phyloP scores from a whole-genome alignment of 2,888 invertebrate genomes.

The Yponomeuta sedellus region DNA sequence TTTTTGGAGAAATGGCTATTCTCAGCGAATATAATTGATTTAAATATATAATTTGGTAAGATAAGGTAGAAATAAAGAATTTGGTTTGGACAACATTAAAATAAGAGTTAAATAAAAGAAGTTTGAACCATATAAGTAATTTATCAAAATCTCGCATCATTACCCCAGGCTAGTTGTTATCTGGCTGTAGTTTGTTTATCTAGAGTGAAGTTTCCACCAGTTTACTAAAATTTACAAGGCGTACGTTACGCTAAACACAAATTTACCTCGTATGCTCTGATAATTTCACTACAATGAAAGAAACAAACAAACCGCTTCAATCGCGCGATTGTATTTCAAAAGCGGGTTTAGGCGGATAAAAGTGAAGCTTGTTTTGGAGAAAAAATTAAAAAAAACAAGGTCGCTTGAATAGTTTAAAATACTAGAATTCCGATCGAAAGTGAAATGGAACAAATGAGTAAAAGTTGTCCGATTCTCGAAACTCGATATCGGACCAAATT shows the following conservation, averaged over 20 bases:
- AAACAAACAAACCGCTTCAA: not conserved
- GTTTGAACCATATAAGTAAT: no score
- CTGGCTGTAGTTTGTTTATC: no score
- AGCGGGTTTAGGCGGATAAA: not conserved
- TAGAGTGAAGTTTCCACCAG: not conserved
- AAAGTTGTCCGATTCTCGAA: conserved; percentile 7
- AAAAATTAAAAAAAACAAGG: not conserved
- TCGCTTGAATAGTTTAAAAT: not conserved
- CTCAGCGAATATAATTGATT: no score
- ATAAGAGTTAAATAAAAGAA: no score
- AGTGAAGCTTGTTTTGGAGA: conserved; percentile 1
- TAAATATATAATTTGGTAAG: no score
- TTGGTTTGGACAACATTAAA: no score
- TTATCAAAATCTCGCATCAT: no score
- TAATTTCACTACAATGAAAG: conserved; percentile 6
- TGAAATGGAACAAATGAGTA: not conserved
- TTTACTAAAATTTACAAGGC: not conserved
- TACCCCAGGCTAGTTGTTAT: no score
- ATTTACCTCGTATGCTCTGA: conserved; percentile 6
- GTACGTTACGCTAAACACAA: not conserved
- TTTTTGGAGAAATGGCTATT: no score
- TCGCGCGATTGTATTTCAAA: conserved; percentile 3
- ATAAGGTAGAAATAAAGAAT: no score
- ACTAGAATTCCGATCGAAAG: conserved; percentile 7
- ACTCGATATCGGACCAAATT: conserved; percentile 25